A percentile compares a stretch with the other conserved stretches of the same genome.
phyloP scores from a whole-genome alignment of 2,888 invertebrate species.

The Rotaria sp. region DNA sequence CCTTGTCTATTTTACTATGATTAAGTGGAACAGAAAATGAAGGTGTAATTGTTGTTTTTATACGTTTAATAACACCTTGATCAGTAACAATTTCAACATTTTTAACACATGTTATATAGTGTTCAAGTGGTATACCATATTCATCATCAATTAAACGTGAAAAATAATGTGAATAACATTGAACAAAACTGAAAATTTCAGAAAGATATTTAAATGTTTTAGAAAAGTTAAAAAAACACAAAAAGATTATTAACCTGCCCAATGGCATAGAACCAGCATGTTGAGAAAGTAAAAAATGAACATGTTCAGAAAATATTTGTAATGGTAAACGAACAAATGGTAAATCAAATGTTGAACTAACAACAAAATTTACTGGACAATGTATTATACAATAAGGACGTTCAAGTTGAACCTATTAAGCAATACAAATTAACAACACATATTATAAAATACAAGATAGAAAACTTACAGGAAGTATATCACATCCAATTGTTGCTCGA shows the following conservation, averaged over 20 bases:
- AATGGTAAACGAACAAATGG: conserved; percentile 62
- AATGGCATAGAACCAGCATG: conserved; percentile 73
- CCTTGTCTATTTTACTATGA: not conserved
- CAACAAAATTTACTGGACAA: conserved; percentile 68
- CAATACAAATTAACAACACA: not conserved
- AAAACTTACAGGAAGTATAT: not conserved
- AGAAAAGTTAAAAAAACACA: not conserved
- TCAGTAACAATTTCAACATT: not conserved
- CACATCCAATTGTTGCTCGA: not conserved
- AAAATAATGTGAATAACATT: conserved; percentile 72
- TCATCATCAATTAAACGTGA: conserved; percentile 58
- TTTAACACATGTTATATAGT: conserved; percentile 69
- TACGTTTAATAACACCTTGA: not conserved
- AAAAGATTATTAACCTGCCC: conserved; percentile 64
- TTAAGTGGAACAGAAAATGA: not conserved
- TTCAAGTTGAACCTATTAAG: conserved; percentile 43
- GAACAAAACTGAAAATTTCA: conserved; percentile 63
- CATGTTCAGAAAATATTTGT: conserved; percentile 63
- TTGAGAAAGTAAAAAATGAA: conserved; percentile 65
- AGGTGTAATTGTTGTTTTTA: conserved; percentile 5
- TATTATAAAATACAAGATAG: not conserved
- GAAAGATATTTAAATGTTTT: not conserved
- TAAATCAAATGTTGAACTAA: conserved; percentile 64
- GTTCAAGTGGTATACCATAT: conserved; percentile 75
- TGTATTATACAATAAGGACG: conserved; percentile 65